Conservation (phyloP, 2,888 invertebrate species). For the Drosophila nr. perissopoda region DNA sequence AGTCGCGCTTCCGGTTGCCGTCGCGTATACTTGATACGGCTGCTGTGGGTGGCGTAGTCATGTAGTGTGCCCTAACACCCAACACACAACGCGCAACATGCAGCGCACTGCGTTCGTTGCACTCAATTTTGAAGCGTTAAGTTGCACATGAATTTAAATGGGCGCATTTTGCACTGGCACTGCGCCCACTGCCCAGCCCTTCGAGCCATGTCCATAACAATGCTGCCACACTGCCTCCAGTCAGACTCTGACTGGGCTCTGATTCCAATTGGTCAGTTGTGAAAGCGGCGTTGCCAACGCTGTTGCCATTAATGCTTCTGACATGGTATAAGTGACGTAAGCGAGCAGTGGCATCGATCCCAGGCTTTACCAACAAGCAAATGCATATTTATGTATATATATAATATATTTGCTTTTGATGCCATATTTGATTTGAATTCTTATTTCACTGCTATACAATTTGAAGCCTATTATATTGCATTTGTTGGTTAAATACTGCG, state of each 20-base stretch:
- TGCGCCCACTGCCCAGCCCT: slow-evolving; percentile 5
- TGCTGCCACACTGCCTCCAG: slow-evolving; percentile 22
- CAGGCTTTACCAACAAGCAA: slow-evolving; percentile 4
- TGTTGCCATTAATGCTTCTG: slow-evolving; percentile 67
- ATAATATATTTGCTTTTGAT: not conserved
- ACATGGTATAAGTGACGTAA: slow-evolving; percentile 15
- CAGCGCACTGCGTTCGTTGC: slow-evolving; percentile 71
- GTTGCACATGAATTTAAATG: slow-evolving; percentile 81
- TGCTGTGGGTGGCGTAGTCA: slow-evolving; percentile 52
- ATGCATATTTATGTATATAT: not conserved
- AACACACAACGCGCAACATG: slow-evolving; percentile 14
- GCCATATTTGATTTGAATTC: not conserved
- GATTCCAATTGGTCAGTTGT: slow-evolving; percentile 42
- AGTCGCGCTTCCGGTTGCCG: slow-evolving; percentile 76
- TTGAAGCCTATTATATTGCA: not conserved
- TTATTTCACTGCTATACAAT: not conserved
- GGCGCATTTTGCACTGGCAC: slow-evolving; percentile 20
- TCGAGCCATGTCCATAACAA: slow-evolving; percentile 39
- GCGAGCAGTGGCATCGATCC: not conserved
- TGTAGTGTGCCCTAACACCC: slow-evolving; percentile 24
- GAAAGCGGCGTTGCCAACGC: slow-evolving; percentile 6
- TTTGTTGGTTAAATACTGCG: not conserved
- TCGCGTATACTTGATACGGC: slow-evolving; percentile 77
- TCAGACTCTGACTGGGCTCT: slow-evolving; percentile 8
- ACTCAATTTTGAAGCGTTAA: slow-evolving; percentile 81